Conservation (phyloP, 2,888 invertebrate species). For the Eumerus sabulonum region DNA sequence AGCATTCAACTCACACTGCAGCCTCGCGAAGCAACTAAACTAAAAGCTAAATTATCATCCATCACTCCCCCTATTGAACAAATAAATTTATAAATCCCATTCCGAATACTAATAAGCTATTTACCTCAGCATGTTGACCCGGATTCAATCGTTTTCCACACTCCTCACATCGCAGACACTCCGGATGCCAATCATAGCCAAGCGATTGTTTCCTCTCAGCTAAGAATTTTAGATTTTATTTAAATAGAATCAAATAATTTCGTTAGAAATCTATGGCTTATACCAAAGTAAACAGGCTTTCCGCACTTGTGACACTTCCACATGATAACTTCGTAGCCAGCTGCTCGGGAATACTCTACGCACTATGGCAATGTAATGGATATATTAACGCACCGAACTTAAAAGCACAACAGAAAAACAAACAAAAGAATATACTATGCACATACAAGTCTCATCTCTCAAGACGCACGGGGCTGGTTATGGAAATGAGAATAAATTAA, state of each 20-base stretch:
- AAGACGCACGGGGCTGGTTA: background rate
- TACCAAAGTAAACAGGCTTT: conserved; percentile 89
- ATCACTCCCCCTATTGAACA: conserved; percentile 10
- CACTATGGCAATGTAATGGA: conserved; percentile 6
- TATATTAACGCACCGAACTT: conserved; percentile 31
- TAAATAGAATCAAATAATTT: conserved; percentile 27
- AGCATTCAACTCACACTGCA: too few relatives aligned
- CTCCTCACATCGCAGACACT: conserved; percentile 89
- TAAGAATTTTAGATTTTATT: conserved; percentile 76
- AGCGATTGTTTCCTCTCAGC: conserved; percentile 92
- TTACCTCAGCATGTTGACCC: conserved; percentile 90
- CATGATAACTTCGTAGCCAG: conserved; percentile 79
- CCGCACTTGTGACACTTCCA: conserved; percentile 92
- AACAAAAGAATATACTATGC: conserved; percentile 34
- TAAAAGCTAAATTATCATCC: too few relatives aligned
- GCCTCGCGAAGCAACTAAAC: too few relatives aligned
- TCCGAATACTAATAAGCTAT: conserved; percentile 1
- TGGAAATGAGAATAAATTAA: background rate
- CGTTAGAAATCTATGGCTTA: conserved; percentile 71
- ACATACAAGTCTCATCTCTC: conserved; percentile 44
- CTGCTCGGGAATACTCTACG: conserved; percentile 35
- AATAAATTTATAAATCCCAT: conserved; percentile 16
- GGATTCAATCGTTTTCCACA: conserved; percentile 90
- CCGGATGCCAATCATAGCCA: conserved; percentile 92
- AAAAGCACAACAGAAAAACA: conserved; percentile 35